phyloP scores from a whole-genome alignment of 2,797 vertebrate species.

The Schizothorax lantsangensis region DNA sequence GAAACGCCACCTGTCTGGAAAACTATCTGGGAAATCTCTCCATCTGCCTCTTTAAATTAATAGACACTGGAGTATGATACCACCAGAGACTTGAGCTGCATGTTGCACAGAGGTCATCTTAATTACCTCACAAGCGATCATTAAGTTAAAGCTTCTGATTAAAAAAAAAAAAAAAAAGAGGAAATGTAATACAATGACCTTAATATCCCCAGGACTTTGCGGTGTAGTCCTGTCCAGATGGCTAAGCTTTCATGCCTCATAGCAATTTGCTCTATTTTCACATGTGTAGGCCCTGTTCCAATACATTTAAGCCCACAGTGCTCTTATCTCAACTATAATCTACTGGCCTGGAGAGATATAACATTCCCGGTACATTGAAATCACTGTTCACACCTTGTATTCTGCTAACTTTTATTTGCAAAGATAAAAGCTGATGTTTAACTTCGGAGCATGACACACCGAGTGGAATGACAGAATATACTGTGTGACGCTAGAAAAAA shows the following conservation, averaged over 20 bases:
- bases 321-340: conserved; percentile 47
- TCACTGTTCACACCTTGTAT: conserved; percentile 21
- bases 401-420: conserved; percentile 11
- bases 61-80: conserved; percentile 10
- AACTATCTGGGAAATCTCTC: conserved; percentile 22
- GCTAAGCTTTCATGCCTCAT: conserved; percentile 52
- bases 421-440: neutral
- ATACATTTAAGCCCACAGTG: conserved; percentile 52
- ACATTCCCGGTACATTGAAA: conserved; percentile 40
- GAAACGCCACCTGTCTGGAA: conserved; percentile 58
- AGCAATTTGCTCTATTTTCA: conserved; percentile 56
- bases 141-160: conserved; percentile 53
- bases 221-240: conserved; percentile 58
- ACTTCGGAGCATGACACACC: neutral
- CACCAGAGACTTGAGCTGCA: conserved; percentile 13
- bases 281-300: conserved; percentile 56
- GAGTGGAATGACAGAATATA: neutral
- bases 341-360: conserved; percentile 51
- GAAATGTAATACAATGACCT: conserved; percentile 39
- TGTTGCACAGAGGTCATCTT: conserved; percentile 47
- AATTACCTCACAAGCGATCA: conserved; percentile 53
- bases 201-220: conserved; percentile 45
- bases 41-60: conserved; percentile 48
- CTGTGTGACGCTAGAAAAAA: neutral
- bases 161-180: neutral